A percentile compares a stretch with the other conserved stretches of the same genome.
Conservation (phyloP, 2,888 invertebrate genomes). For the Tyria jacobaeae region DNA sequence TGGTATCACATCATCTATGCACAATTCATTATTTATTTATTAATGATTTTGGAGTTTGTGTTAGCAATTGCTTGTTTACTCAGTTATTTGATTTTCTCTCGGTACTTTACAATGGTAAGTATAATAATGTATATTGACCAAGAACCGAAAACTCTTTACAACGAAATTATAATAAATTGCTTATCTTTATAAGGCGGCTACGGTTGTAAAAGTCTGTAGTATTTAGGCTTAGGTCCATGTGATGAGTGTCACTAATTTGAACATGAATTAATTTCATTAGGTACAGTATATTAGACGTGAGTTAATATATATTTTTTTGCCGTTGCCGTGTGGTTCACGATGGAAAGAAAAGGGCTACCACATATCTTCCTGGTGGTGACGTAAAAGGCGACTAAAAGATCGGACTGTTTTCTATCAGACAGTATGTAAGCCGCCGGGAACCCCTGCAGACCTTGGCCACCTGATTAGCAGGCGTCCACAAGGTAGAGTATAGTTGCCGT, state of each 20-base stretch:
- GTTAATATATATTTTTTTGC: background rate
- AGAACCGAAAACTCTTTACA: background rate
- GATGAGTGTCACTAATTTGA: background rate
- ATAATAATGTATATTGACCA: background rate
- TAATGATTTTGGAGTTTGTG: slow-evolving; percentile 26
- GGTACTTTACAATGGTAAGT: slow-evolving; percentile 31
- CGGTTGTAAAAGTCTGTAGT: background rate
- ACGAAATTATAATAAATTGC: too few relatives aligned
- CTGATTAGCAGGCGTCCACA: too few relatives aligned
- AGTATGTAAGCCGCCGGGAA: too few relatives aligned
- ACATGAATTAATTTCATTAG: background rate
- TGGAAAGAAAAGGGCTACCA: too few relatives aligned
- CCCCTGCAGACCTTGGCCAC: too few relatives aligned
- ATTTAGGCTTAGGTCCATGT: background rate
- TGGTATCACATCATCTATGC: slow-evolving; percentile 19
- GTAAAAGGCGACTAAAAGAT: too few relatives aligned
- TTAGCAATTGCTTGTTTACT: slow-evolving; percentile 22
- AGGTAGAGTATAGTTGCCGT: too few relatives aligned
- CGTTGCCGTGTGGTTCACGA: too few relatives aligned
- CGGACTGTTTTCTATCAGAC: too few relatives aligned
- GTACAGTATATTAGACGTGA: too few relatives aligned
- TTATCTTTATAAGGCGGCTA: background rate
- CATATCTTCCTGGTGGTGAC: too few relatives aligned
- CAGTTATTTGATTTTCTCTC: slow-evolving; percentile 2
- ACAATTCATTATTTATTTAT: slow-evolving; percentile 27